Evolutionary conservation across 2,797 vertebrate genomes (phyloP).

Genomic region (Hydrocynus forskahlii): DNA sequence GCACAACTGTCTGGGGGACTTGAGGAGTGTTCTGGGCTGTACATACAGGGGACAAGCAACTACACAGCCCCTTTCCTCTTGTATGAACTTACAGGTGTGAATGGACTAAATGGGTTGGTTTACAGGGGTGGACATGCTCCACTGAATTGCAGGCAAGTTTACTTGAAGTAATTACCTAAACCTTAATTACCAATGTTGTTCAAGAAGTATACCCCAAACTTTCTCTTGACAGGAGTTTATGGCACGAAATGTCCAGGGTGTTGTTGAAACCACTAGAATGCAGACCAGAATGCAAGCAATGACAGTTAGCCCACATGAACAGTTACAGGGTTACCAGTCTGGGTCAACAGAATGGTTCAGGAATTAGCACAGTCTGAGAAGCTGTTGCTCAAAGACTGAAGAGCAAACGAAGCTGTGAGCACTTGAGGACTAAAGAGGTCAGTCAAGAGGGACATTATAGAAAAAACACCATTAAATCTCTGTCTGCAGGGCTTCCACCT

Average conservation of each 20-base stretch:
- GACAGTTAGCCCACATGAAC: slow-evolving; percentile 45
- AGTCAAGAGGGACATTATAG: no score
- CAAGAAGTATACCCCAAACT: not conserved
- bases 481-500: not conserved
- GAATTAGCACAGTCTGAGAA: slow-evolving; percentile 17
- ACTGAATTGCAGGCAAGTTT: not conserved
- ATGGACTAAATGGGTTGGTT: not conserved
- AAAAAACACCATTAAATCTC: not conserved
- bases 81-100: not conserved
- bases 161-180: not conserved
- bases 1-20: not conserved
- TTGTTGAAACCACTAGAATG: not conserved
- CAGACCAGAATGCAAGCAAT: slow-evolving; percentile 24
- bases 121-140: not conserved
- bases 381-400: not conserved
- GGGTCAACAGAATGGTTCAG: slow-evolving; percentile 34
- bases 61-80: not conserved
- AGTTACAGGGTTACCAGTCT: slow-evolving; percentile 2
- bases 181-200: not conserved
- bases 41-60: not conserved
- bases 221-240: not conserved
- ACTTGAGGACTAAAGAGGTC: not conserved
- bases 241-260: not conserved
- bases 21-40: not conserved
- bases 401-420: not conserved